Percentiles rank a stretch among this genome's conserved stretches.
Evolutionary conservation across 2,888 invertebrate species (phyloP).

Genomic region (Trisateles emortualis): DNA sequence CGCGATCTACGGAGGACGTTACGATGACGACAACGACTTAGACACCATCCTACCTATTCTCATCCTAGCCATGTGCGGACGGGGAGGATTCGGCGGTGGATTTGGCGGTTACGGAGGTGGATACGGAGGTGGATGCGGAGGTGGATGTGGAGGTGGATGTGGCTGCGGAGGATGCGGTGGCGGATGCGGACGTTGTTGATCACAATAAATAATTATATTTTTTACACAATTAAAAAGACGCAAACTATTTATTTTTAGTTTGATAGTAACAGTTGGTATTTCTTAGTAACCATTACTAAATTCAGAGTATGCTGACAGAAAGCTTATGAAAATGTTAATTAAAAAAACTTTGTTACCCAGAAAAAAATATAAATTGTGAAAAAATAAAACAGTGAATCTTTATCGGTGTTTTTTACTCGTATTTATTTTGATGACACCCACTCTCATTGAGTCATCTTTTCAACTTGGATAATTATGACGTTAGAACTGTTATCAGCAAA

Average conservation of each 20-base stretch:
- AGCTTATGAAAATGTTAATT: no score
- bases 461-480: neutral
- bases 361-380: neutral
- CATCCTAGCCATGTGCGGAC: conserved; percentile 47
- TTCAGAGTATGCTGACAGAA: no score
- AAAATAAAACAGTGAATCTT: neutral
- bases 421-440: neutral
- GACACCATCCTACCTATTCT: conserved; percentile 61
- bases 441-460: neutral
- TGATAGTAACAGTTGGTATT: neutral
- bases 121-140: conserved; percentile 28
- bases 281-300: no score
- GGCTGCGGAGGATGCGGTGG: conserved; percentile 8
- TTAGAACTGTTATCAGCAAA: neutral
- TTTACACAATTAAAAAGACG: neutral
- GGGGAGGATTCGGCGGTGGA: conserved; percentile 39
- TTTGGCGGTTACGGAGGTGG: conserved; percentile 29
- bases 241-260: neutral
- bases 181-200: conserved; percentile 11
- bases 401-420: neutral
- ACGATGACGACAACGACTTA: conserved; percentile 47
- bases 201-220: neutral
- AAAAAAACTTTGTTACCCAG: neutral
- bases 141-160: conserved; percentile 31
- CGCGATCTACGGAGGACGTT: conserved; percentile 16